Percentiles rank a stretch among this genome's conserved stretches.
Conservation (phyloP, 1,140 invertebrate species). For the Holcopasites calliopsidis region DNA sequence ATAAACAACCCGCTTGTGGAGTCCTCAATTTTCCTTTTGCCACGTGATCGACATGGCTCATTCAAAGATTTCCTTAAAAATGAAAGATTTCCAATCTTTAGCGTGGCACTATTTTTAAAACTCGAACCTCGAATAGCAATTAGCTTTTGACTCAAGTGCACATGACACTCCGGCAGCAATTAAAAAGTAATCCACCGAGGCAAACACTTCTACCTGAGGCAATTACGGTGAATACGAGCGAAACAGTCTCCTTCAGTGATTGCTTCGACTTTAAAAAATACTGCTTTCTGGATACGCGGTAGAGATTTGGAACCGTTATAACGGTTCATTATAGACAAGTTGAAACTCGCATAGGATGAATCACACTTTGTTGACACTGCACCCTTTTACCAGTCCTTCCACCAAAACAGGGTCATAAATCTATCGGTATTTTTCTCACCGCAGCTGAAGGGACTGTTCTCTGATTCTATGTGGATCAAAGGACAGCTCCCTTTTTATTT, state of each 20-base stretch:
- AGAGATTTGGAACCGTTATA: background rate
- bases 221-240: background rate
- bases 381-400: background rate
- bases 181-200: slow-evolving; percentile 12
- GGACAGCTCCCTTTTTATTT: background rate
- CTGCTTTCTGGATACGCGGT: background rate
- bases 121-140: background rate
- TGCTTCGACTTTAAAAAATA: background rate
- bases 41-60: background rate
- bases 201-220: background rate
- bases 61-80: background rate
- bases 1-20: background rate
- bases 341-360: background rate
- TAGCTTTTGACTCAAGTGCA: background rate
- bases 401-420: slow-evolving; percentile 26
- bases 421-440: background rate
- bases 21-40: background rate
- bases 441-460: background rate
- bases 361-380: slow-evolving; percentile 9
- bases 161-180: background rate
- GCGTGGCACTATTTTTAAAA: too few relatives aligned
- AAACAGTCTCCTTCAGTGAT: background rate
- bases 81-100: background rate
- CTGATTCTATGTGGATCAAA: background rate
- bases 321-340: background rate